These are phyloP conservation scores for Nineta flava DNA, from an alignment of 2,888 invertebrate genomes.

Conservation along the genomic window DNA sequence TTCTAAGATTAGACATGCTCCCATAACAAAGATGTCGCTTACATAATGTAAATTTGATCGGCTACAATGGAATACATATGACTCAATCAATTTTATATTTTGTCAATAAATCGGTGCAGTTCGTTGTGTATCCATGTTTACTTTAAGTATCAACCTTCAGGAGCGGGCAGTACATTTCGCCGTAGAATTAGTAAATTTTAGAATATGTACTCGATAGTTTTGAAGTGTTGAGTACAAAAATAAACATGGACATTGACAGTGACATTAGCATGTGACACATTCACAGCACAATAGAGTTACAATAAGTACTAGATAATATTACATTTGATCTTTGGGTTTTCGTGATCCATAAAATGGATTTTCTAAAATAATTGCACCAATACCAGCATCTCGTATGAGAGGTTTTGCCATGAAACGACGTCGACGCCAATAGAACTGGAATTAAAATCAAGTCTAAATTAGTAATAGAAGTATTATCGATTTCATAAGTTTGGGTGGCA, in stretches of 20 bases:
- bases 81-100: background rate
- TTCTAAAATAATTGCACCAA: slow-evolving; percentile 87
- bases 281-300: slow-evolving; percentile 2
- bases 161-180: too few species aligned
- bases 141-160: too few species aligned
- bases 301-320: slow-evolving; percentile 21
- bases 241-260: too few species aligned
- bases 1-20: slow-evolving; percentile 89
- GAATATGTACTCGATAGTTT: too few species aligned
- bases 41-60: slow-evolving; percentile 89
- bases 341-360: slow-evolving; percentile 90
- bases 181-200: too few species aligned
- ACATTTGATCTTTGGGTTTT: slow-evolving; percentile 78
- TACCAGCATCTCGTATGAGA: slow-evolving; percentile 71
- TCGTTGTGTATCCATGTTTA: too few species aligned
- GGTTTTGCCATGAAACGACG: slow-evolving; percentile 83
- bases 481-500: too few species aligned
- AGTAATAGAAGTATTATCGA: too few species aligned
- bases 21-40: slow-evolving; percentile 98
- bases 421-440: slow-evolving; percentile 80
- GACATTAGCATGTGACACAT: too few species aligned
- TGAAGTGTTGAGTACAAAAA: too few species aligned
- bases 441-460: slow-evolving; percentile 10
- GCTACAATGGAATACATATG: slow-evolving; percentile 27
- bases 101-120: too few species aligned